These are phyloP conservation scores for Triplophysa bombifrons DNA, from an alignment of 2,797 vertebrate genomes.

Conservation along the genomic window DNA sequence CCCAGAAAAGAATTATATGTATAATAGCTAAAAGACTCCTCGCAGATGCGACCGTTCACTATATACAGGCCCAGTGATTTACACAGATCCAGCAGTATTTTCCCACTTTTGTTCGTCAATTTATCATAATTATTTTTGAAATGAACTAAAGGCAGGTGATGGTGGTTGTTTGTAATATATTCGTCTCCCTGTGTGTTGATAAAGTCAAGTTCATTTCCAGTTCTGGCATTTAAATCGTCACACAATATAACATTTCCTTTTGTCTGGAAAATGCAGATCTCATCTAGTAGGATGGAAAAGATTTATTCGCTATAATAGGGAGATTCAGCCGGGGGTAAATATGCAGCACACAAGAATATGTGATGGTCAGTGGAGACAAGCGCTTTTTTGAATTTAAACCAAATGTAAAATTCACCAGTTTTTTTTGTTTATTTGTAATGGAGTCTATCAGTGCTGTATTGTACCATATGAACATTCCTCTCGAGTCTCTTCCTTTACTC, in stretches of 20 bases:
- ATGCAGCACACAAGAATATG: constrained; percentile 13
- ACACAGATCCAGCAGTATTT: constrained; percentile 4
- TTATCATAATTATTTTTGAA: constrained; percentile 13
- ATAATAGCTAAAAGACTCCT: constrained; percentile 1
- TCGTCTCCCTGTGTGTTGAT: constrained; percentile 1
- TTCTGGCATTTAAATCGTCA: neutral
- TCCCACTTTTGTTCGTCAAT: constrained; percentile 22
- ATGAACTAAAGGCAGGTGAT: neutral
- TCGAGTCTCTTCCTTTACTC: neutral
- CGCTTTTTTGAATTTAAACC: constrained; percentile 25
- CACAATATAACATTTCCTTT: neutral
- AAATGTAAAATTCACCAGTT: neutral
- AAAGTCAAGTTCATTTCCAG: no score
- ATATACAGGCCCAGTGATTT: constrained; percentile 14
- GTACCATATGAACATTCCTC: no score
- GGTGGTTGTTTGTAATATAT: neutral
- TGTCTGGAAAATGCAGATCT: constrained; percentile 10
- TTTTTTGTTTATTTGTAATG: constrained; percentile 9
- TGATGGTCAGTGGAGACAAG: neutral
- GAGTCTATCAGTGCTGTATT: neutral
- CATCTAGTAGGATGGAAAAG: neutral
- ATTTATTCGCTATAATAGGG: constrained; percentile 16
- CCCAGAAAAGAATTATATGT: constrained; percentile 14
- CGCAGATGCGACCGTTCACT: neutral
- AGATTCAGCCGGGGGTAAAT: constrained; percentile 4